Evolutionary conservation across 2,888 invertebrate genomes (phyloP).

Genomic region (Drosophila prostipennis): DNA sequence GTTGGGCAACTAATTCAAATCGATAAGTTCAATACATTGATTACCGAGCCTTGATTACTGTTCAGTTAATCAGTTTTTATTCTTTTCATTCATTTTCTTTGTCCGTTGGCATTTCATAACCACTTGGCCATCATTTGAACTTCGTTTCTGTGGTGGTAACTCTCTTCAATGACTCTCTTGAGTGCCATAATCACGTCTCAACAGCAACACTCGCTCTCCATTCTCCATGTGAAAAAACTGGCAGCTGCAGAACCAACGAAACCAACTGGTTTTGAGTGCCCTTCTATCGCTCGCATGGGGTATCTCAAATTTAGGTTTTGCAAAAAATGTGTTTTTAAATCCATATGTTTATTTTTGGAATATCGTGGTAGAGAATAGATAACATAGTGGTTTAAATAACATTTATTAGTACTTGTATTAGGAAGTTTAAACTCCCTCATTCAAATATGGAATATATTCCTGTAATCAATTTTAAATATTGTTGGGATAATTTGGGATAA

Average conservation of each 20-base stretch:
- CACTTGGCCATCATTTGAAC: conserved; percentile 20
- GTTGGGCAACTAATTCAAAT: conserved; percentile 56
- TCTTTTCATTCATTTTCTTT: conserved; percentile 5
- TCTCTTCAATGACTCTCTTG: conserved; percentile 51
- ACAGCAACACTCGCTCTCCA: conserved; percentile 24
- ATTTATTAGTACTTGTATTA: too few relatives aligned
- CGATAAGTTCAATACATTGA: conserved; percentile 54
- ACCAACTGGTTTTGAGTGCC: conserved; percentile 67
- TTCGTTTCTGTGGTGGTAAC: conserved; percentile 3
- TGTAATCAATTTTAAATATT: too few relatives aligned
- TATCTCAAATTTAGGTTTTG: conserved; percentile 8
- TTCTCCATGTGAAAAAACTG: conserved; percentile 48
- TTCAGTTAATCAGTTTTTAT: conserved; percentile 46
- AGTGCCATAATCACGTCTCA: conserved; percentile 38
- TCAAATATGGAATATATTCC: too few relatives aligned
- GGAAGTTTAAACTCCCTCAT: too few relatives aligned
- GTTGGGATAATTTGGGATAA: too few relatives aligned
- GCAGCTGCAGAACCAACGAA: conserved; percentile 65
- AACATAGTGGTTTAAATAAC: too few relatives aligned
- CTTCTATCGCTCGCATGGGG: conserved; percentile 29
- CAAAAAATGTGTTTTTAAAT: neutral
- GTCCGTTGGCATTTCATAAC: conserved; percentile 41
- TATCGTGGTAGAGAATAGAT: neutral
- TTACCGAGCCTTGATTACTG: conserved; percentile 30
- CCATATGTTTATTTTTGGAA: neutral